Evolutionary conservation across 2,797 vertebrate genomes (phyloP).

Genomic region (Leucoraja ocellata): DNA sequence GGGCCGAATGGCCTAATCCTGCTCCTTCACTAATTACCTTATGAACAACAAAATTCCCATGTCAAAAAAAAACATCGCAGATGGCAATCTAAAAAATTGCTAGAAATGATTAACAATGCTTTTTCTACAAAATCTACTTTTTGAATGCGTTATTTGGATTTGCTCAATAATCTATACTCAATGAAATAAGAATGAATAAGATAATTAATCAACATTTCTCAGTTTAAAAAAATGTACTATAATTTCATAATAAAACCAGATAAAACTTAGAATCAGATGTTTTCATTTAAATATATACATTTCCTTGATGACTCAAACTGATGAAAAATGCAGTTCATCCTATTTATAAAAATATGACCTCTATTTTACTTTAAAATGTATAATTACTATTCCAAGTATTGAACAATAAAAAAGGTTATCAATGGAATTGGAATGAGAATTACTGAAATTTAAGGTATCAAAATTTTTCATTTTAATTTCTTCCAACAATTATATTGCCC

Average conservation of each 20-base stretch:
- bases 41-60: too few relatives aligned
- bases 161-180: not conserved
- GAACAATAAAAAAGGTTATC: not conserved
- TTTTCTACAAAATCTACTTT: too few relatives aligned
- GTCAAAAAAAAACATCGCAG: too few relatives aligned
- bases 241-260: not conserved
- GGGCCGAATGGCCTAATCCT: too few relatives aligned
- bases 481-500: not conserved
- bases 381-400: not conserved
- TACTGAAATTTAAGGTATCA: not conserved
- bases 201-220: not conserved
- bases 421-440: not conserved
- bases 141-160: not conserved
- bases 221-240: not conserved
- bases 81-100: too few relatives aligned
- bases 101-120: too few relatives aligned
- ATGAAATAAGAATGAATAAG: not conserved
- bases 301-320: not conserved
- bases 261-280: not conserved
- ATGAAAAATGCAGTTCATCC: not conserved
- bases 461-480: not conserved
- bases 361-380: not conserved
- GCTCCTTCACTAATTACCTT: too few relatives aligned
- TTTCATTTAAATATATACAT: not conserved
- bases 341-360: not conserved